A percentile compares a stretch with the other conserved stretches of the same genome.
Conservation (phyloP, 2,888 invertebrate species). For the Netelia inedita region DNA sequence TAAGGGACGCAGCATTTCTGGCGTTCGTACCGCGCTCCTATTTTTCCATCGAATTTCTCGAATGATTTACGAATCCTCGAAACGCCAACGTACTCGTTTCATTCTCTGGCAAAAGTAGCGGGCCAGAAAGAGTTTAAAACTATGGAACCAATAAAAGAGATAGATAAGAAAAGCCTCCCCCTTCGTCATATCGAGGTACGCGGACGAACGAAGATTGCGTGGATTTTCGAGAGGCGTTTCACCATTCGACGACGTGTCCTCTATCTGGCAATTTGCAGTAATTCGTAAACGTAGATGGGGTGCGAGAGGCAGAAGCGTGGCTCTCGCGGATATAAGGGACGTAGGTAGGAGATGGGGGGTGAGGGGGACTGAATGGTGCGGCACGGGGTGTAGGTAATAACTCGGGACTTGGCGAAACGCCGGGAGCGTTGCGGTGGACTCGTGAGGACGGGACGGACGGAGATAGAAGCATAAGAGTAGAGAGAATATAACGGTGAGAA, state of each 20-base stretch:
- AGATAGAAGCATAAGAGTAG: slow-evolving; percentile 28
- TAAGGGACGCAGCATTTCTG: slow-evolving; percentile 8
- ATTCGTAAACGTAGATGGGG: slow-evolving; percentile 61
- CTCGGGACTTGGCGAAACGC: slow-evolving; percentile 73
- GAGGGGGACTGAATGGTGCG: not conserved
- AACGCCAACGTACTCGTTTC: slow-evolving; percentile 11
- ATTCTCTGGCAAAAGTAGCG: slow-evolving; percentile 30
- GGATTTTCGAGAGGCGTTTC: slow-evolving; percentile 14
- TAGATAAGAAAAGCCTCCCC: not conserved
- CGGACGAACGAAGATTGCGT: slow-evolving; percentile 42
- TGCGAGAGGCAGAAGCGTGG: slow-evolving; percentile 4
- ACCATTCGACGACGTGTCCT: slow-evolving; percentile 39
- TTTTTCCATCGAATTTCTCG: not conserved
- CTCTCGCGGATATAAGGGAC: not conserved
- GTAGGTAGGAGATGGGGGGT: slow-evolving; percentile 29
- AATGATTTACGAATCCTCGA: slow-evolving; percentile 13
- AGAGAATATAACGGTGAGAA: slow-evolving; percentile 50
- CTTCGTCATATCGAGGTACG: slow-evolving; percentile 43
- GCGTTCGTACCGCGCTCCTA: not conserved
- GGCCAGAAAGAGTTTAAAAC: not conserved
- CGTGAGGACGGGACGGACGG: not conserved
- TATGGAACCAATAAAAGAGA: slow-evolving; percentile 14
- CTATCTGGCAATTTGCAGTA: slow-evolving; percentile 71
- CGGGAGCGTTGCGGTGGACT: slow-evolving; percentile 65
- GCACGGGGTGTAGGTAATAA: slow-evolving; percentile 64